These are phyloP conservation scores for Chelon labrosus DNA, from an alignment of 2,797 vertebrate species.

Conservation along the genomic window DNA sequence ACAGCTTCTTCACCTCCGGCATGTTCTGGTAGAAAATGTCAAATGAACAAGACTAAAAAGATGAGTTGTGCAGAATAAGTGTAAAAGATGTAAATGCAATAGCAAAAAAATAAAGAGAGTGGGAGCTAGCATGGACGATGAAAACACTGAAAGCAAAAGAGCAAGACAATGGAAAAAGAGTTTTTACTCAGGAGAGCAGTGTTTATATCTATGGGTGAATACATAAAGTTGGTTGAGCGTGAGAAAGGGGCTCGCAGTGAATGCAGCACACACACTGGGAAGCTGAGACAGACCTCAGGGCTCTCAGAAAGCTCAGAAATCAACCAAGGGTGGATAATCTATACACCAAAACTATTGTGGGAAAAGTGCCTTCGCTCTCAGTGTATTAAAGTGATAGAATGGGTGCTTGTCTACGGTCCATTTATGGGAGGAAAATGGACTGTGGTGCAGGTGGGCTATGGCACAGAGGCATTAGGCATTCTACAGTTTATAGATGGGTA, in stretches of 20 bases:
- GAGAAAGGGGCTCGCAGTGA: conserved; percentile 69
- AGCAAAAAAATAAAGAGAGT: neutral
- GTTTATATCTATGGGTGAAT: conserved; percentile 75
- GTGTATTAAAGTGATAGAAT: conserved; percentile 69
- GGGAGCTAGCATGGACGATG: conserved; percentile 12
- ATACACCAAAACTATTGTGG: conserved; percentile 77
- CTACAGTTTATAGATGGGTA: conserved; percentile 12
- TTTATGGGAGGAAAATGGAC: conserved; percentile 59
- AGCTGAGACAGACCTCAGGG: conserved; percentile 65
- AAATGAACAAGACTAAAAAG: neutral
- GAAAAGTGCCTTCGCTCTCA: conserved; percentile 70
- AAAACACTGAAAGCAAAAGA: conserved; percentile 31
- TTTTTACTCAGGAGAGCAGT: conserved; percentile 62
- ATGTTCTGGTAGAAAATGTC: conserved; percentile 59
- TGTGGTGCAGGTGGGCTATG: conserved; percentile 38
- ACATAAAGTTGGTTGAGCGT: conserved; percentile 78
- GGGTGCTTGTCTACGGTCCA: conserved; percentile 65
- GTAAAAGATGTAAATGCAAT: neutral
- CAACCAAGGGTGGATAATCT: conserved; percentile 80
- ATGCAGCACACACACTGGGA: conserved; percentile 66
- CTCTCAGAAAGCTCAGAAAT: conserved; percentile 73
- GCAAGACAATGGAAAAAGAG: conserved; percentile 50
- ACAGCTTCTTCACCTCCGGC: conserved; percentile 80
- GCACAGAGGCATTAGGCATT: conserved; percentile 34
- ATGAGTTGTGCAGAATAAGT: neutral